Evolutionary conservation across 2,113 vertebrate genomes (phyloP), one percentile per base, ranked within the genome.

Genomic region (Rousettus leschenaultii): DNA sequence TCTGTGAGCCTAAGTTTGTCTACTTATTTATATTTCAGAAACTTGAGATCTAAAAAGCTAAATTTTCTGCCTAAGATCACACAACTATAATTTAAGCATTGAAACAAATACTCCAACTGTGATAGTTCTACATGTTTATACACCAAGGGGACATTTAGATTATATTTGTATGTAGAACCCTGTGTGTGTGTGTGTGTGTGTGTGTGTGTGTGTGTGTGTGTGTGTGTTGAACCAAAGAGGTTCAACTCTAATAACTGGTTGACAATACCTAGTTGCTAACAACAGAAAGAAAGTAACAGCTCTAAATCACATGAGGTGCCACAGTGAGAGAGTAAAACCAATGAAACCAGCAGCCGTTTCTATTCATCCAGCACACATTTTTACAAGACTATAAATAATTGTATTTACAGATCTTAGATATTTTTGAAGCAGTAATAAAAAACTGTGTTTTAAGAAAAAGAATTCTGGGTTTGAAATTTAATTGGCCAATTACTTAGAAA

Each of bases 401-500:
- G 9, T 48, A 94, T 92, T 90, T 89, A 70, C 19, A 86, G 63
- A 19, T 91, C 51, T 91, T 92, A 38, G 28, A 59, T 78, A 35
- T 94, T 97, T 96, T 78, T 86, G n/a, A 95, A 93, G 70, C 48
- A 68, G 86, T 68, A 88, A 80, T 93, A 89, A 89, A 96, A 94
- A 33, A 79, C 45, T 61, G 21, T 55, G 45, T 87, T 93, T 94
- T 61, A 80, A 89, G 86, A 90, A 88, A 80, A 78, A 94, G 55
- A 66, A 66, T 71, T 40, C 30, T 71, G 65, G 70, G 45, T 84
- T 97, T 91, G 86, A 75, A 88, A 91, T 97, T 93, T 97, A 97
- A 98, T 97, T 85, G 91, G 70, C 96, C 92, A 83, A 96, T 97
- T 93, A 96, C n/a, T 61, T 89, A 79, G 75, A 97, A 82, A 82